Evolutionary conservation across 2,888 invertebrate genomes (phyloP), one percentile per base, ranked within the genome.

Genomic region (Rhimphoctona megacephalus): DNA sequence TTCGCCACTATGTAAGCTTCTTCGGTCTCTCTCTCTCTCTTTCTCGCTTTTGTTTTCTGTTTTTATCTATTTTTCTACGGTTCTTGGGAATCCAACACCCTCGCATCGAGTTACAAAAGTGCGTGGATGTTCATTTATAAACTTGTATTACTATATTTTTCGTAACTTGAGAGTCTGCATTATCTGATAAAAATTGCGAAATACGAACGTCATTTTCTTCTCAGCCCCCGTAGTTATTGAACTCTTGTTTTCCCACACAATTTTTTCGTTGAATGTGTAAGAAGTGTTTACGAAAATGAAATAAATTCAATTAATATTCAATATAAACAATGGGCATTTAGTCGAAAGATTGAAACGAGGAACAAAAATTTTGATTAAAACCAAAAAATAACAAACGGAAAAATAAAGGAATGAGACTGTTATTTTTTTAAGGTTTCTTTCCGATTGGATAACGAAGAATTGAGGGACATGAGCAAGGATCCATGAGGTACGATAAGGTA

Each of bases 61-160:
- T 69, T 39, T 22, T 49, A 43, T 66, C 43, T 46, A 52, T 66
- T 22, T 61, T 30, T 69, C 57, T 72, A 61, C 52, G 46, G 43
- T 43, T 30, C 70, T 52, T 39, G 64, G 46, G 64, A 80, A 83
- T 78, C 33, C 54, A 76, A 82, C 64, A 84, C 79, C 81, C 36
- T 46, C 25, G 78, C 49, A 3, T 84, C 78, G 74, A 54, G 79
- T 86, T 84, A 77, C 85, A 61, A 76, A 86, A 74, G 69, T 70
- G 57, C 83, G 74, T 72, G 66, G 46, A 39, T 72, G 82, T 85
- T 79, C 61, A 57, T 70, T 74, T 66, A 67, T 1, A 39, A 52
- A 52, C 78, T 64, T 57, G 25, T 74, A 84, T 73, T 30, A 25
- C 49, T 77, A 80, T 61, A 74, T 57, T 39, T 19, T 17, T 36